Evolutionary conservation across 2,113 vertebrate genomes (phyloP).

Genomic region (Syrmaticus mikado): DNA sequence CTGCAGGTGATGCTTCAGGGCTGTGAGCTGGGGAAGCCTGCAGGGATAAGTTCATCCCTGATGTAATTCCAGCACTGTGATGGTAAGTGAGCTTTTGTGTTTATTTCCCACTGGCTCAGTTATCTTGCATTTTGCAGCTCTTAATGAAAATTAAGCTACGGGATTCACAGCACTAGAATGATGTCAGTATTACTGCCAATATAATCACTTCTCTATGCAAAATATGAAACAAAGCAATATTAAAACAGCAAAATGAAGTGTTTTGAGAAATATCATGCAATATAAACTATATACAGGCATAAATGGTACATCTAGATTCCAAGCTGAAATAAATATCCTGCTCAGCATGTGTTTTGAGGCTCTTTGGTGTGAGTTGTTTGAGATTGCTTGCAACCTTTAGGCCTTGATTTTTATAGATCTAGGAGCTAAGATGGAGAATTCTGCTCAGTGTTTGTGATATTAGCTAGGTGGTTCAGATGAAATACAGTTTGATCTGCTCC

Average conservation of each 20-base stretch:
- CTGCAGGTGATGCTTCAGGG: background rate
- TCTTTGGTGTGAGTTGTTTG: background rate
- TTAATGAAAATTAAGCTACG: background rate
- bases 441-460: background rate
- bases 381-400: background rate
- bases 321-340: background rate
- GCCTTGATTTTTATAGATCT: background rate
- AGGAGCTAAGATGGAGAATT: background rate
- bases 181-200: background rate
- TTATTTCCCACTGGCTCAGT: conserved; percentile 29
- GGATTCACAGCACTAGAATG: background rate
- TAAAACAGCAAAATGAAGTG: background rate
- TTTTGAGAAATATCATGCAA: background rate
- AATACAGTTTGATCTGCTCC: background rate
- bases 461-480: background rate
- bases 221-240: background rate
- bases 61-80: conserved; percentile 6
- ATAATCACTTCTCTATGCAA: background rate
- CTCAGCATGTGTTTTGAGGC: background rate
- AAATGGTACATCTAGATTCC: background rate
- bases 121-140: background rate
- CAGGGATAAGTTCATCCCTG: background rate
- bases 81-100: conserved; percentile 50
- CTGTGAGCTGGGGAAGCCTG: background rate
- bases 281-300: background rate